Percentiles rank a stretch among this genome's conserved stretches.
These are phyloP conservation scores for Dexiosoma caninum DNA, from an alignment of 2,888 invertebrate genomes.

Conservation along the genomic window DNA sequence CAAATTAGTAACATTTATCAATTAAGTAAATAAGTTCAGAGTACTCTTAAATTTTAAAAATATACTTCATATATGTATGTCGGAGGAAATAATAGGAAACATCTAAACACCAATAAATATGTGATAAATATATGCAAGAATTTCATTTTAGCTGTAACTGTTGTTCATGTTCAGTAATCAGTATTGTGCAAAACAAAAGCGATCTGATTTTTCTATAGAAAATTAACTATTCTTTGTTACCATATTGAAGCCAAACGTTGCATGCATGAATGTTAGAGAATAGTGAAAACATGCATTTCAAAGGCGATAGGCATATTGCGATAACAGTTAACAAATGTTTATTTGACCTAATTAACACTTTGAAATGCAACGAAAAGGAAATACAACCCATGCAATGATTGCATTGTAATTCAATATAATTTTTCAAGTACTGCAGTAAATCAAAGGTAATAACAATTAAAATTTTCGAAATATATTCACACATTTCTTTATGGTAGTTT, in stretches of 20 bases:
- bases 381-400: constrained; percentile 9
- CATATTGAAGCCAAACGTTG: background rate
- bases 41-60: no score
- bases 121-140: no score
- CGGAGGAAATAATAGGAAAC: no score
- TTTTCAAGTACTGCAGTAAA: constrained; percentile 52
- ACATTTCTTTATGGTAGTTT: constrained; percentile 25
- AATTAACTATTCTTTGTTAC: no score
- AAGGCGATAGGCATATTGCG: constrained; percentile 22
- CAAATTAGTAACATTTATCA: no score
- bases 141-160: no score
- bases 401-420: constrained; percentile 47
- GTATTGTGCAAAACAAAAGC: no score
- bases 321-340: constrained; percentile 51
- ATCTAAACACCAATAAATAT: no score
- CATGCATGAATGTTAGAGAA: background rate
- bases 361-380: background rate
- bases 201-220: no score
- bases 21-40: no score
- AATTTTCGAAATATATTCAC: constrained; percentile 23
- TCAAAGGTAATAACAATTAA: constrained; percentile 51
- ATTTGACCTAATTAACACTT: constrained; percentile 44
- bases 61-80: no score
- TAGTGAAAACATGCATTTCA: background rate
- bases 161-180: no score